Conservation (phyloP, 2,888 invertebrate species). For the Tipula helvola region DNA sequence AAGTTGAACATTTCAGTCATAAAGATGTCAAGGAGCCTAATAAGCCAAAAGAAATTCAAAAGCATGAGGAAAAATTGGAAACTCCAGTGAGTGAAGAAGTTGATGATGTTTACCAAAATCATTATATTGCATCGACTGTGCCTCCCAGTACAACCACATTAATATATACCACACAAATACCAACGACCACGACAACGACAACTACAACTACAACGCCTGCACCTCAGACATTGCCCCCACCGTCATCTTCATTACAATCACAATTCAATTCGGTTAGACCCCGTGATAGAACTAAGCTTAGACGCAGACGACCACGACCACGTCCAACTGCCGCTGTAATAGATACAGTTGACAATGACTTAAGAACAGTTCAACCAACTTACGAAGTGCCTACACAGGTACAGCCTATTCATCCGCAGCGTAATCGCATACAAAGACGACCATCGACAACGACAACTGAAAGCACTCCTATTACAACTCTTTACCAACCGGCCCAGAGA, state of each 20-base stretch:
- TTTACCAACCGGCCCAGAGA: not conserved
- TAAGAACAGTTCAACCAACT: not conserved
- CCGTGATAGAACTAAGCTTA: not conserved
- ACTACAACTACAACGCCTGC: not conserved
- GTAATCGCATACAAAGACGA: not conserved
- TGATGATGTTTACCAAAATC: not conserved
- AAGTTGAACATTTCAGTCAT: not conserved
- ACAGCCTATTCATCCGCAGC: not conserved
- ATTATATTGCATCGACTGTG: not conserved
- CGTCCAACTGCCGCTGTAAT: not conserved
- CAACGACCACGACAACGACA: conserved; percentile 9
- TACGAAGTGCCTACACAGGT: not conserved
- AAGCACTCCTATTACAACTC: not conserved
- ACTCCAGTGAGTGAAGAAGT: not conserved
- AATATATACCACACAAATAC: conserved; percentile 8
- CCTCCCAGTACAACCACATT: not conserved
- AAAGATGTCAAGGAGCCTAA: not conserved
- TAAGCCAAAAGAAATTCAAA: not conserved
- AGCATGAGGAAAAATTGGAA: not conserved
- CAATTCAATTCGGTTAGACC: not conserved
- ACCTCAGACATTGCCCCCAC: not conserved
- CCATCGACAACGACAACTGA: not conserved
- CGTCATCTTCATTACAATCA: not conserved
- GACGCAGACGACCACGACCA: conserved; percentile 8
- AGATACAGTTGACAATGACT: not conserved